These are phyloP conservation scores for Opisthograptis luteolata DNA, from an alignment of 2,888 invertebrate species.

Conservation along the genomic window DNA sequence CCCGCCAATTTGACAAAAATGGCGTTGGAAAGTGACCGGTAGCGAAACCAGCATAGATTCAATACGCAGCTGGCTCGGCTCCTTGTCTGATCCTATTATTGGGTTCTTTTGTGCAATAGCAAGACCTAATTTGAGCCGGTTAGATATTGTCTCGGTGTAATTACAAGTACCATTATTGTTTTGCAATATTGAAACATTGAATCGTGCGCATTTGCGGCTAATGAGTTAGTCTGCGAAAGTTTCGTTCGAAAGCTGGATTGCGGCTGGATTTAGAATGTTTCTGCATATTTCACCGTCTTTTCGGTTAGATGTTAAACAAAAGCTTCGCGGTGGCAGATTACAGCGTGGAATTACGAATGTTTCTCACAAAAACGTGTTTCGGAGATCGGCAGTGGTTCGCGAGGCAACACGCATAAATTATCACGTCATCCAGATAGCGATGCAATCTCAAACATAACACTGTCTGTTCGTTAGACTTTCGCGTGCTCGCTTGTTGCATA, in stretches of 20 bases:
- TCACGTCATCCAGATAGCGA: slow-evolving; percentile 64
- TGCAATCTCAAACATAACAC: slow-evolving; percentile 56
- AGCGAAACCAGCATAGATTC: slow-evolving; percentile 44
- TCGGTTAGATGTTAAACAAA: slow-evolving; percentile 14
- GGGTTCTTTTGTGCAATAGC: slow-evolving; percentile 58
- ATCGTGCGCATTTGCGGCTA: slow-evolving; percentile 50
- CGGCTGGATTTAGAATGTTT: slow-evolving; percentile 14
- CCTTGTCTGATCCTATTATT: slow-evolving; percentile 55
- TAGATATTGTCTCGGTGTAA: slow-evolving; percentile 57
- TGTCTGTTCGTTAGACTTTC: slow-evolving; percentile 65
- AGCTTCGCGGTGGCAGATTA: slow-evolving; percentile 30
- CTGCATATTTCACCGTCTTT: slow-evolving; percentile 6
- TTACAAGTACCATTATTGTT: slow-evolving; percentile 58
- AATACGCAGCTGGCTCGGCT: slow-evolving; percentile 58
- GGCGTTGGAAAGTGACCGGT: slow-evolving; percentile 63
- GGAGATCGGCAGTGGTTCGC: slow-evolving; percentile 37
- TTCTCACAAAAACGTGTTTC: slow-evolving; percentile 38
- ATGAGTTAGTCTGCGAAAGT: slow-evolving; percentile 58
- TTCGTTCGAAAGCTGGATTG: slow-evolving; percentile 41
- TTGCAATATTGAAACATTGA: slow-evolving; percentile 55
- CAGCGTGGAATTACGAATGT: slow-evolving; percentile 27
- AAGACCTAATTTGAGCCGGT: slow-evolving; percentile 59
- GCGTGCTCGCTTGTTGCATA: slow-evolving; percentile 76
- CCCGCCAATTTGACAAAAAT: slow-evolving; percentile 68
- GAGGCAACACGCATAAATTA: slow-evolving; percentile 39